Conservation (phyloP, 2,888 invertebrate species). For the Charanyca ferruginea region DNA sequence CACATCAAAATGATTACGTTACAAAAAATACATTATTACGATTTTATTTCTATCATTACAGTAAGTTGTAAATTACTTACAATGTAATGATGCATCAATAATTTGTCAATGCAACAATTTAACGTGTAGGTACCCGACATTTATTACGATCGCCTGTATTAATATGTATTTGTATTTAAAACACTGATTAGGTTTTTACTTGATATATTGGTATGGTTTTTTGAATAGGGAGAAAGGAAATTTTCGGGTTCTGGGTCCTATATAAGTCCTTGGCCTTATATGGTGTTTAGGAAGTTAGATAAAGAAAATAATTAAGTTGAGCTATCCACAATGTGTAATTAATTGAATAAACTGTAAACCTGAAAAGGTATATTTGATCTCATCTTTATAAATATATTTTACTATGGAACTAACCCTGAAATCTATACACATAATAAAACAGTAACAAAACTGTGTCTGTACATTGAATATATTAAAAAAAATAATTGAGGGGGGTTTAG, state of each 20-base stretch:
- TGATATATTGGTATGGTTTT: conserved; percentile 51
- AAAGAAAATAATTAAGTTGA: no score
- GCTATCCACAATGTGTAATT: no score
- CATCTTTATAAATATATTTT: no score
- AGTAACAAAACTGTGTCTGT: no score
- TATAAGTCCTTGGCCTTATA: conserved; percentile 45
- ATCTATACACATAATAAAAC: no score
- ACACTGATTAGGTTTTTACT: conserved; percentile 53
- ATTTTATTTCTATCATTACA: conserved; percentile 44
- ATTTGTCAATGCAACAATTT: conserved; percentile 33
- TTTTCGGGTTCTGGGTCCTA: conserved; percentile 38
- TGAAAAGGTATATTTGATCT: no score
- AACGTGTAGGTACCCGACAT: conserved; percentile 38
- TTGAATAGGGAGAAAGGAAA: conserved; percentile 28
- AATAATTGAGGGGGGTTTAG: no score
- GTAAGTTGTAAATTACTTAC: conserved; percentile 31
- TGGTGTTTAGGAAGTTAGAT: background rate
- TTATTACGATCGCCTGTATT: conserved; percentile 46
- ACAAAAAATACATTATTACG: conserved; percentile 38
- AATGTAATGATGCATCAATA: conserved; percentile 47
- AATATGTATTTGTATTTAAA: conserved; percentile 46
- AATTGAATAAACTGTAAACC: no score
- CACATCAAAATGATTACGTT: conserved; percentile 16
- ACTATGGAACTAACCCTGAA: no score
- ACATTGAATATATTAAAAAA: no score